These are phyloP conservation scores for Hypercompe scribonia DNA, from an alignment of 2,888 invertebrate genomes.

Conservation along the genomic window DNA sequence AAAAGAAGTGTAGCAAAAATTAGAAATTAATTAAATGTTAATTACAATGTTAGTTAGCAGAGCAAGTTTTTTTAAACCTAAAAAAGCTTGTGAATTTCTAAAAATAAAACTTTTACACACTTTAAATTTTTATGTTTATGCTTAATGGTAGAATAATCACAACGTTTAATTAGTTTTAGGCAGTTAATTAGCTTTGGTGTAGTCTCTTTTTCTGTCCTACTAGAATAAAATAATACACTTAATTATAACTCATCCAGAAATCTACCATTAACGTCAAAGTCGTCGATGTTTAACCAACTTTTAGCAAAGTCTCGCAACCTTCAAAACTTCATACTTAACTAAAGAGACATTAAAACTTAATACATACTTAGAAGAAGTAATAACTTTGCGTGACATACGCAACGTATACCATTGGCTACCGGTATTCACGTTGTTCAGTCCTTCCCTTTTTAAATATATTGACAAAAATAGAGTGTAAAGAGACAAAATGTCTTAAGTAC, in stretches of 20 bases:
- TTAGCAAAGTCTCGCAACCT: neutral
- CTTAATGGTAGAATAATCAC: neutral
- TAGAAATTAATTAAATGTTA: too few relatives aligned
- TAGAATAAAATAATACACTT: neutral
- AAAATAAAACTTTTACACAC: neutral
- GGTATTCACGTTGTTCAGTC: neutral
- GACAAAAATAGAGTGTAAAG: neutral
- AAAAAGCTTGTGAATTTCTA: neutral
- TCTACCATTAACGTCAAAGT: neutral
- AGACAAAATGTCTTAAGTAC: neutral
- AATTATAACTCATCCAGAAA: neutral
- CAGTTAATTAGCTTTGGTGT: neutral
- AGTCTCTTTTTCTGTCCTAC: neutral
- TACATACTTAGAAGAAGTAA: neutral
- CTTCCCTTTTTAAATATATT: neutral
- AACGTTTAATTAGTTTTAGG: neutral
- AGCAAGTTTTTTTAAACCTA: neutral
- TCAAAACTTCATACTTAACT: neutral
- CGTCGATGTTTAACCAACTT: neutral
- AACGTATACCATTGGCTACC: neutral
- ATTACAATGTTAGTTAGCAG: too few relatives aligned
- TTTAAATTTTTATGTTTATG: neutral
- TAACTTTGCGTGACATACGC: neutral
- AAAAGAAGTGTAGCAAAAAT: neutral
- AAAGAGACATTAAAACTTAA: neutral